phyloP scores from a whole-genome alignment of 2,113 vertebrate species.

The Ammodytes marinus region DNA sequence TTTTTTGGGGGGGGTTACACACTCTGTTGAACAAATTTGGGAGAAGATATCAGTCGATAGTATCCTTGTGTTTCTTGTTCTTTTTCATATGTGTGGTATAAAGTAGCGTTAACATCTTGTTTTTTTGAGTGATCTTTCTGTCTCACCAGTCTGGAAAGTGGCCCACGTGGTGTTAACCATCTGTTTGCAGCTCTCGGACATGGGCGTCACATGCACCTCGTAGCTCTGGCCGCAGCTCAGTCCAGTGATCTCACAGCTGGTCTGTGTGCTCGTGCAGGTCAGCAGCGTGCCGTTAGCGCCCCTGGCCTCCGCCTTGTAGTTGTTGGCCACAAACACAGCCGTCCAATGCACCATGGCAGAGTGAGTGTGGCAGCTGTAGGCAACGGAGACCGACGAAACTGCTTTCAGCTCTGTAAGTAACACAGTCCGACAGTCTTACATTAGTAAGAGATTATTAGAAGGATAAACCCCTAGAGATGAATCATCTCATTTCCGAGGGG shows the following conservation, averaged over 20 bases:
- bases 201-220: slow-evolving; percentile 62
- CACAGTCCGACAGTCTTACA: background rate
- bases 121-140: background rate
- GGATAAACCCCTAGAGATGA: too few species aligned
- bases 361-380: slow-evolving; percentile 73
- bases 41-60: background rate
- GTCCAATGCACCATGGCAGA: slow-evolving; percentile 69
- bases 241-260: slow-evolving; percentile 63
- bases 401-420: slow-evolving; percentile 64
- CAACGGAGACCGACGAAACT: slow-evolving; percentile 66
- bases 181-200: slow-evolving; percentile 77
- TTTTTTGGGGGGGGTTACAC: background rate
- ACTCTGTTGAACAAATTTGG: background rate
- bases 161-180: slow-evolving; percentile 40
- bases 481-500: too few species aligned
- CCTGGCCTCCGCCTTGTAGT: slow-evolving; percentile 67
- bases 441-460: too few species aligned
- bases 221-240: slow-evolving; percentile 75
- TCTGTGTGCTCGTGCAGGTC: slow-evolving; percentile 64
- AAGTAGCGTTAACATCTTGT: too few species aligned
- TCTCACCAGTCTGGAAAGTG: slow-evolving; percentile 72
- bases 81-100: too few species aligned
- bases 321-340: slow-evolving; percentile 68
- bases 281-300: slow-evolving; percentile 31
- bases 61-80: background rate